Conservation (phyloP, 2,888 invertebrate genomes). For the Pseudococcus longispinus region DNA sequence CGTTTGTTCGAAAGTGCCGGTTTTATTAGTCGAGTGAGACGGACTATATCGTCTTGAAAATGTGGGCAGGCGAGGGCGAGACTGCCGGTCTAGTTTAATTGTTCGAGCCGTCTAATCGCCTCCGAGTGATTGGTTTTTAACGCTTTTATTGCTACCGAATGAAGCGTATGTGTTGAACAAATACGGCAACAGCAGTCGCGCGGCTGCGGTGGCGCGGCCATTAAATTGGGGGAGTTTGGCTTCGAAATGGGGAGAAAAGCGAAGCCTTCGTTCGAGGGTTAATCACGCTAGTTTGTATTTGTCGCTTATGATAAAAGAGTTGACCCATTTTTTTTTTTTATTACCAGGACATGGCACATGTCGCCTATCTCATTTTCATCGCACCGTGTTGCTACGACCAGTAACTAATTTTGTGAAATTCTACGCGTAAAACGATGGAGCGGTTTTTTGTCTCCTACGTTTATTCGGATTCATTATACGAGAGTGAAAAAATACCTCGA, state of each 20-base stretch:
- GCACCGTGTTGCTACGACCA: not conserved
- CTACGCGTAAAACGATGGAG: not conserved
- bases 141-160: not conserved
- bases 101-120: not conserved
- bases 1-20: not conserved
- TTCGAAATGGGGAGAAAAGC: not conserved
- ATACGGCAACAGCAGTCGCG: not conserved
- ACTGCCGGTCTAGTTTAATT: not conserved
- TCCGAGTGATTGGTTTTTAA: not conserved
- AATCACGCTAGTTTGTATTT: not conserved
- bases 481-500: not conserved
- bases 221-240: not conserved
- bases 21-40: not conserved
- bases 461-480: not conserved
- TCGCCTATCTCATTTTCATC: not conserved
- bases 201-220: not conserved
- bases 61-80: not conserved
- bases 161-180: not conserved
- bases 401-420: not conserved
- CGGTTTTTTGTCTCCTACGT: not conserved
- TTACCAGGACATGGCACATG: not conserved
- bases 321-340: not conserved
- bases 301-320: not conserved
- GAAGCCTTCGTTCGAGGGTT: not conserved
- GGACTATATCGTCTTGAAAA: not conserved